A percentile compares a stretch with the other conserved stretches of the same genome.
These are phyloP conservation scores for Prorops nasuta DNA, from an alignment of 1,140 invertebrate species.

Conservation along the genomic window DNA sequence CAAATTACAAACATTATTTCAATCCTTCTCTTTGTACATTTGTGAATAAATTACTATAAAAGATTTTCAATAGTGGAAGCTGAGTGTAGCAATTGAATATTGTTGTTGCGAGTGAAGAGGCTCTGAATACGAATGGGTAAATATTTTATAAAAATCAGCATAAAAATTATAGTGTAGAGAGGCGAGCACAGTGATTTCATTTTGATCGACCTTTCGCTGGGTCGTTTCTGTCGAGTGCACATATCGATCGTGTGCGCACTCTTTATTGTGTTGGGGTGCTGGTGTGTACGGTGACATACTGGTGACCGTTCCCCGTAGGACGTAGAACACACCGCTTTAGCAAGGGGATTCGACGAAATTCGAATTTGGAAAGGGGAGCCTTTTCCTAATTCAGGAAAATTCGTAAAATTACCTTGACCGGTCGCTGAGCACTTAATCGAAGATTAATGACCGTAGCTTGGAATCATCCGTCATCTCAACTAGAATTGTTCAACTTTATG, in stretches of 20 bases:
- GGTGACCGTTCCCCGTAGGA: conserved; percentile 31
- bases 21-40: too few species aligned
- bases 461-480: not conserved
- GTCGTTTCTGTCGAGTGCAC: conserved; percentile 46
- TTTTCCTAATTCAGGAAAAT: conserved; percentile 46
- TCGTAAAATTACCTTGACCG: conserved; percentile 47
- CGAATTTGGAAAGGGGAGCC: conserved; percentile 8
- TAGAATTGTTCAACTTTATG: too few species aligned
- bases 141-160: too few species aligned
- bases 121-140: too few species aligned
- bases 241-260: conserved; percentile 47
- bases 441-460: conserved; percentile 38
- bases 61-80: too few species aligned
- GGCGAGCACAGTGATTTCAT: conserved; percentile 37
- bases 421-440: conserved; percentile 48
- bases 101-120: too few species aligned
- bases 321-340: not conserved
- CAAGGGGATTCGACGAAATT: not conserved
- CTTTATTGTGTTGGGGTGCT: conserved; percentile 46
- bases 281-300: conserved; percentile 54
- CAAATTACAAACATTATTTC: too few species aligned
- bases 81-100: too few species aligned
- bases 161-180: too few species aligned
- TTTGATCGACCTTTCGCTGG: conserved; percentile 43
- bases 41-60: too few species aligned